Evolutionary conservation across 2,797 vertebrate genomes (phyloP).

Genomic region (Spinus pinus): DNA sequence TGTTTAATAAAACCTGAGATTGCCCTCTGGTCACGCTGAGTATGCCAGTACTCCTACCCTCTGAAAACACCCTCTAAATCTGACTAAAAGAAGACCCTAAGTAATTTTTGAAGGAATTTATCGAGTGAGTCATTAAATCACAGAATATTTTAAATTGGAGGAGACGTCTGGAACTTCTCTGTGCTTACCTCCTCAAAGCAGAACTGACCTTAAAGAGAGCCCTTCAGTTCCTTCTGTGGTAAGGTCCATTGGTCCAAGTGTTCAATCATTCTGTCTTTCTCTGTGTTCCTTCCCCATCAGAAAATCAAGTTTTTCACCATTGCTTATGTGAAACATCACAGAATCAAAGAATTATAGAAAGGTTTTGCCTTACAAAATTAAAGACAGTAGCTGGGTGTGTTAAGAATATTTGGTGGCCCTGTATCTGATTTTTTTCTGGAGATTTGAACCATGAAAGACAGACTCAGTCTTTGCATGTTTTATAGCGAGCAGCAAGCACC

Average conservation of each 20-base stretch:
- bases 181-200: not conserved
- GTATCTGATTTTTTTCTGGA: not conserved
- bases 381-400: not conserved
- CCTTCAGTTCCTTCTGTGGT: not conserved
- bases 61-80: not conserved
- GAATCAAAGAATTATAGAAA: not conserved
- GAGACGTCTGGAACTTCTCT: not conserved
- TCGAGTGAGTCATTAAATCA: not conserved
- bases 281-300: not conserved
- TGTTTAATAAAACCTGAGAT: not conserved
- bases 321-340: not conserved
- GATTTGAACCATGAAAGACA: not conserved
- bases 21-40: not conserved
- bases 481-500: not conserved
- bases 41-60: fast-evolving
- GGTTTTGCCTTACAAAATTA: not conserved
- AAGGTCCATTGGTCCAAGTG: not conserved
- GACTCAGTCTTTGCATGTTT: not conserved
- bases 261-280: not conserved
- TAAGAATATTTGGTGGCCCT: not conserved
- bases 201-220: not conserved
- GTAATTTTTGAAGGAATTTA: not conserved
- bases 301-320: not conserved
- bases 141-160: not conserved
- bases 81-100: not conserved